Conservation (phyloP, 2,888 invertebrate genomes). For the Onchidella celtica region DNA sequence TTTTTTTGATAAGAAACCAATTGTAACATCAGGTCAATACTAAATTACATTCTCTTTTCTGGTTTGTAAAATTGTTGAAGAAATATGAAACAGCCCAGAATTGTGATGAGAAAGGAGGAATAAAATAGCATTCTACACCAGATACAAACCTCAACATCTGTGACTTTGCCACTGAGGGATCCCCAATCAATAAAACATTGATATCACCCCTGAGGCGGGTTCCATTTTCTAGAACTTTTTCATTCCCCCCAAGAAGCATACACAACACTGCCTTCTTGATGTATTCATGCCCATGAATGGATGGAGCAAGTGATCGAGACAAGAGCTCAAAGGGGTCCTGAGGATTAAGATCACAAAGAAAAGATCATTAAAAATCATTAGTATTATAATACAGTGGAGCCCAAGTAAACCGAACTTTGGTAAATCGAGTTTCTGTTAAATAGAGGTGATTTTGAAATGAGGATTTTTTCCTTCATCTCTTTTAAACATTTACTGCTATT, state of each 20-base stretch:
- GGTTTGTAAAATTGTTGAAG: too few species aligned
- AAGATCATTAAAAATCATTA: background rate
- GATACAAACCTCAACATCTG: slow-evolving; percentile 84
- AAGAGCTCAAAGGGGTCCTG: slow-evolving; percentile 92
- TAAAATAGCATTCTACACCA: background rate
- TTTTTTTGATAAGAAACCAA: too few species aligned
- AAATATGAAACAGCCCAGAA: too few species aligned
- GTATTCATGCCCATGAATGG: slow-evolving; percentile 97
- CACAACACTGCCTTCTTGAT: slow-evolving; percentile 98
- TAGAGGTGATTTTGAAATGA: too few species aligned
- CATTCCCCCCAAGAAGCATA: slow-evolving; percentile 95
- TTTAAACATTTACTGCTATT: too few species aligned
- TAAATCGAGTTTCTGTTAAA: too few species aligned
- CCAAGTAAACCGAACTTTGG: too few species aligned
- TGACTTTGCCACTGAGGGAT: slow-evolving; percentile 99
- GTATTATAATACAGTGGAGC: too few species aligned
- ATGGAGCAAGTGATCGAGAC: slow-evolving; percentile 95
- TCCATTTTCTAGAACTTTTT: slow-evolving; percentile 88
- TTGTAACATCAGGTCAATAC: too few species aligned
- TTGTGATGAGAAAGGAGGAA: background rate
- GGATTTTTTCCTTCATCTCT: too few species aligned
- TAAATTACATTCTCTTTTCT: too few species aligned
- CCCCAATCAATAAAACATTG: slow-evolving; percentile 96
- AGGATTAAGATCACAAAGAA: background rate
- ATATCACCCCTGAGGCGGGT: slow-evolving; percentile 84